Percentiles rank a stretch among this genome's conserved stretches.
These are phyloP conservation scores for Percopsis transmontana DNA, from an alignment of 2,113 vertebrate genomes.

Conservation along the genomic window DNA sequence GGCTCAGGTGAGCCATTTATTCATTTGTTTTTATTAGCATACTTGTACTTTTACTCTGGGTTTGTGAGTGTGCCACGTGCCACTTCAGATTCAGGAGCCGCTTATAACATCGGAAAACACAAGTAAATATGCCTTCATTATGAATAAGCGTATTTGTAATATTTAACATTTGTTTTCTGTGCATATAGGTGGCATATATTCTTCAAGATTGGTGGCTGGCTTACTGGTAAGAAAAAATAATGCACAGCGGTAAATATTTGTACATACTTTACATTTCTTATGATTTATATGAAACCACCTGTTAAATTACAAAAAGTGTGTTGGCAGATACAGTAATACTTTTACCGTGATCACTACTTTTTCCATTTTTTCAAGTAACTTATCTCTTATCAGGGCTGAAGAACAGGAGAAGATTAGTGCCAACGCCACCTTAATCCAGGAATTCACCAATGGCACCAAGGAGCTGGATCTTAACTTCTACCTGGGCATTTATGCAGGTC, in stretches of 20 bases:
- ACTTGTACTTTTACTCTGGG: too few relatives aligned
- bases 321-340: too few relatives aligned
- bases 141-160: too few relatives aligned
- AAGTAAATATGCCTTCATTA: too few relatives aligned
- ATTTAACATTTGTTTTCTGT: constrained; percentile 1
- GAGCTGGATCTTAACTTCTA: constrained; percentile 81
- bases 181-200: constrained; percentile 81
- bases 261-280: too few relatives aligned
- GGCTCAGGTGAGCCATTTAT: constrained; percentile 80
- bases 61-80: too few relatives aligned
- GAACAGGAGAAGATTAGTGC: constrained; percentile 62
- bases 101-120: too few relatives aligned
- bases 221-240: constrained; percentile 83
- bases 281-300: too few relatives aligned
- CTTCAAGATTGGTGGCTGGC: constrained; percentile 98
- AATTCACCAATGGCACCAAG: constrained; percentile 45
- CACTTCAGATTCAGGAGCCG: too few relatives aligned
- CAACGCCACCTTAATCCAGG: constrained; percentile 10
- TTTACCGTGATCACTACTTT: neutral
- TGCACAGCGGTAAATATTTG: neutral
- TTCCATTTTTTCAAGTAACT: neutral
- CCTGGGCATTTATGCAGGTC: constrained; percentile 91
- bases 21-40: too few relatives aligned
- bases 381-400: constrained; percentile 59
- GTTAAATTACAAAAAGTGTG: too few relatives aligned